Evolutionary conservation across 2,888 invertebrate species (phyloP), one percentile per base, ranked within the genome.

Genomic region (Gymnosoma rotundatum): DNA sequence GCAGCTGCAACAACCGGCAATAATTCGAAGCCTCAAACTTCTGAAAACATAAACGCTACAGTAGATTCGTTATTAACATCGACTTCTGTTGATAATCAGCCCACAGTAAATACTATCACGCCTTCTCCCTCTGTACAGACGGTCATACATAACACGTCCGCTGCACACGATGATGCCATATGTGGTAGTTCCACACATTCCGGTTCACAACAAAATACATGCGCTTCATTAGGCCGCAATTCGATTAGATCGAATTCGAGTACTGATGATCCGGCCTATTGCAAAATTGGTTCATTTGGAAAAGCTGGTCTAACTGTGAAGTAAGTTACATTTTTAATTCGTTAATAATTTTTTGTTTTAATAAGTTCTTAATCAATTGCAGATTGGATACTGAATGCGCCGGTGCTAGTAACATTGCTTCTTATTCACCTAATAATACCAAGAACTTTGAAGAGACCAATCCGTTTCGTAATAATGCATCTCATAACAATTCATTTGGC

Each of bases 391-490:
- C 88, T 32, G 92, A 91, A 76, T 89, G 72, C 36, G 48, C 83
- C 87, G 88, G 76, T 72, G 86, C 85, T 81, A 78, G 74, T 74
- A 87, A 69, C 73, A 79, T 85, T 86, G 85, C 86, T 14, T 64
- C 76, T 78, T 90, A 90, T 76, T 89, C 92, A 64, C 88, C 91
- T 52, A 89, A 88, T 85, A 90, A 89, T 83, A 91, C 90, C 87
- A 93, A 89, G 90, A 92, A 89, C 90, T 93, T 89, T 89, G 93
- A 93, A 90, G 92, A 92, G 86, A 90, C 90, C 64, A 90, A 90
- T 89, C 90, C 91, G 66, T 92, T 92, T 87, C 90, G 91, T 86
- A 90, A 88, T 78, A 90, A 89, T 48, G 78, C 89, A 61, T 90
- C 92, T 32, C 91, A 92, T 88, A 92, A 92, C 86, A 91, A 91